Percentiles rank a stretch among this genome's conserved stretches.
Conservation (phyloP, 2,113 vertebrate genomes). For the Mixornis gularis region DNA sequence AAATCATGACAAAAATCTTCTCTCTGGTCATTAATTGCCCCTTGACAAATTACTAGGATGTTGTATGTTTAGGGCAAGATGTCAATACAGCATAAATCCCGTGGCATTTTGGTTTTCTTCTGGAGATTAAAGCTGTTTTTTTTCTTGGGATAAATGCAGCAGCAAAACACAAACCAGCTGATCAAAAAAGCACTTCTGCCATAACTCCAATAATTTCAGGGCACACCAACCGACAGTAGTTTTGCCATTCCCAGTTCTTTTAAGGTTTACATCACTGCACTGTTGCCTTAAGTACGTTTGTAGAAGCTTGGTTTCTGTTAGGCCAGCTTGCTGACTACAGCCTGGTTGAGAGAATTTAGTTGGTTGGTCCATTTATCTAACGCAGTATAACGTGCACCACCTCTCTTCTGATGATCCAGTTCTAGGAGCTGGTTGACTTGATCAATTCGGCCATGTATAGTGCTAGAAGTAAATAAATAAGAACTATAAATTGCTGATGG, state of each 20-base stretch:
- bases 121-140: conserved; percentile 87
- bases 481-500: background rate
- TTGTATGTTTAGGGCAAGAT: conserved; percentile 78
- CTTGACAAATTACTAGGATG: conserved; percentile 75
- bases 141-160: conserved; percentile 86
- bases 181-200: conserved; percentile 84
- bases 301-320: conserved; percentile 76
- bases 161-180: conserved; percentile 86
- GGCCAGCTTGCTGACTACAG: conserved; percentile 98
- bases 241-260: conserved; percentile 81
- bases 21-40: conserved; percentile 77
- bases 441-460: conserved; percentile 96
- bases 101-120: conserved; percentile 85
- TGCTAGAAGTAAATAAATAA: conserved; percentile 72
- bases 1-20: conserved; percentile 84
- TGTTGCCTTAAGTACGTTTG: conserved; percentile 72
- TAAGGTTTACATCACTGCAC: conserved; percentile 77
- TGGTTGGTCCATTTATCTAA: conserved; percentile 99
- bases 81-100: conserved; percentile 83
- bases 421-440: conserved; percentile 95
- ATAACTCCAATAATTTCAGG: conserved; percentile 82
- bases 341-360: conserved; percentile 98
- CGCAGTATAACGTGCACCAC: conserved; percentile 93
- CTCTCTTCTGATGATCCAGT: conserved; percentile 98
- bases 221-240: conserved; percentile 80